Evolutionary conservation across 1,140 invertebrate genomes (phyloP), one percentile per base, ranked within the genome.

Genomic region (Coboldia fuscipes): DNA sequence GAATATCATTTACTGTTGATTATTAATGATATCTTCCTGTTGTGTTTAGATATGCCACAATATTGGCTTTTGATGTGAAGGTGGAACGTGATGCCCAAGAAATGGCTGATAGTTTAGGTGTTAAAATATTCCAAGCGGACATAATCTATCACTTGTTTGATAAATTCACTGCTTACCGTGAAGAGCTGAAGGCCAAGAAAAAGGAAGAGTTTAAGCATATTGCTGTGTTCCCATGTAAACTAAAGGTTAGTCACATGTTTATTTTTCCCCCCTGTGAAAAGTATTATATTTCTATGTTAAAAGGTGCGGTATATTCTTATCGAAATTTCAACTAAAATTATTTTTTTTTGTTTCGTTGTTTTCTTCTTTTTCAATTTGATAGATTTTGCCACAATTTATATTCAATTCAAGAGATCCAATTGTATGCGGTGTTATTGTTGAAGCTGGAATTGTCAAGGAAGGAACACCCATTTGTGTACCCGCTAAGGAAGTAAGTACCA

Each of bases 101-200:
- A 52, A 58, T 97, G 52, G 96, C 96, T 0, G 93, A 98, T 48
- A 70, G 73, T 31, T 53, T 93, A 28, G 86, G 85, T 34, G 89
- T 99, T 27, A 89, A 81, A 60, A 93, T 98, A 47, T 98, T 98
- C 70, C 81, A 92, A 37, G 96, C 96, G 3, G 93, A 99, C 57
- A 99, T 99, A 53, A 99, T 99, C 48, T 99, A 99, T 62, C 96
- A 99, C 65, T 62, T 99, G 38, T 97, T 97, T 61, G 94, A 99
- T 58, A 82, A 83, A 53, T 99, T 99, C 62, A 92, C 76, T 39
- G 77, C 79, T 13, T 97, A 92, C 56, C 66, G 86, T 34, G 89
- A 97, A 34, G 88, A 97, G 43, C 59, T 97, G n/a, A 89, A 82
- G 49, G 70, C 77, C 46, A 77, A 78, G 52, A 94, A 92, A 51